Percentiles rank a stretch among this genome's conserved stretches.
These are phyloP conservation scores for Rhabdornis inornatus DNA, from an alignment of 2,113 vertebrate species.

Conservation along the genomic window DNA sequence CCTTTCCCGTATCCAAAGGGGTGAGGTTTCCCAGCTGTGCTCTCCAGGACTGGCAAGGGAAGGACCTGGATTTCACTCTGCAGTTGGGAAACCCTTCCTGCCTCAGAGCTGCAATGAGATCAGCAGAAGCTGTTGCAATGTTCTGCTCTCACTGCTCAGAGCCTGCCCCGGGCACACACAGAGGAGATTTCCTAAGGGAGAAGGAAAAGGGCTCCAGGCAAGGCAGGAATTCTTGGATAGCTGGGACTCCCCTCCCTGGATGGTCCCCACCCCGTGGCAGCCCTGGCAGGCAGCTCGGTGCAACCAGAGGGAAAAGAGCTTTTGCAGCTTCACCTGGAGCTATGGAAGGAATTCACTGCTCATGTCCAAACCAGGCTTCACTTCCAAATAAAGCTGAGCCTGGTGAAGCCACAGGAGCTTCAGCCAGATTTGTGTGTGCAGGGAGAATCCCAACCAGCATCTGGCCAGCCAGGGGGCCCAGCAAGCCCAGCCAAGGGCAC, in stretches of 20 bases:
- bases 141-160: fast-evolving
- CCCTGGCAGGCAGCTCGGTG: background rate
- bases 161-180: background rate
- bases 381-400: background rate
- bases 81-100: background rate
- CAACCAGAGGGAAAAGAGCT: background rate
- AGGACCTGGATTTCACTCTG: background rate
- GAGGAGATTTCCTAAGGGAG: background rate
- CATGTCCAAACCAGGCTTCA: background rate
- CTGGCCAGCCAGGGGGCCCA: background rate
- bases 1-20: fast-evolving
- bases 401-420: background rate
- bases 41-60: background rate
- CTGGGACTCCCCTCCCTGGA: background rate
- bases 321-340: background rate
- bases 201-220: background rate
- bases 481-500: background rate
- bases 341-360: background rate
- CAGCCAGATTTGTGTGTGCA: background rate
- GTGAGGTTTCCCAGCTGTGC: background rate
- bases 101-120: background rate
- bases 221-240: background rate
- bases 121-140: background rate
- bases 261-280: background rate
- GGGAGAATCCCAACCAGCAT: background rate